Percentiles rank a stretch among this genome's conserved stretches.
Evolutionary conservation across 2,113 vertebrate genomes (phyloP).

Genomic region (Eudyptes chrysolophus): DNA sequence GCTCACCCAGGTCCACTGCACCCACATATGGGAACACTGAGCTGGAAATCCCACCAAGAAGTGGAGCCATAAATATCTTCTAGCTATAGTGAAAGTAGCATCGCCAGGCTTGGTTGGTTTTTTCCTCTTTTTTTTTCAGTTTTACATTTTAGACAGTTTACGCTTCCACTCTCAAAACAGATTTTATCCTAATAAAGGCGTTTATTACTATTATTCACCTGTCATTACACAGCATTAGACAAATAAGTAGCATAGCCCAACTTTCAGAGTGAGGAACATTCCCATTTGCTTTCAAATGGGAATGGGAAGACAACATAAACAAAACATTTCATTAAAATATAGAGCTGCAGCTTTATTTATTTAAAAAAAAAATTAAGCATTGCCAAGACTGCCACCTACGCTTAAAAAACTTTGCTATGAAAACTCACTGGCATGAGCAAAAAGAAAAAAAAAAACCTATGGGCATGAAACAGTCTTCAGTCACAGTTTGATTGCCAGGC

Average conservation of each 20-base stretch:
- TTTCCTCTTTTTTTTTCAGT: not conserved
- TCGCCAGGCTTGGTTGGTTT: not conserved
- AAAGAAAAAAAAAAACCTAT: conserved; percentile 56
- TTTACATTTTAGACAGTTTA: conserved; percentile 64
- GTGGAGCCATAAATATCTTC: not conserved
- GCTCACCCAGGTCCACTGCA: not conserved
- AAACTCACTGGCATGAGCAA: conserved; percentile 72
- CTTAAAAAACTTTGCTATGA: conserved; percentile 77
- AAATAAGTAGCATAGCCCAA: conserved; percentile 60
- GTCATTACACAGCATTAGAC: conserved; percentile 72
- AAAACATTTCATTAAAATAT: conserved; percentile 70
- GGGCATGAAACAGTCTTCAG: conserved; percentile 73
- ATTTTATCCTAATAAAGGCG: conserved; percentile 72
- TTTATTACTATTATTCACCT: conserved; percentile 75
- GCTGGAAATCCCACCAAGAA: not conserved
- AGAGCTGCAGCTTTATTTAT: conserved; percentile 40
- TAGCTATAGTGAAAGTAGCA: not conserved
- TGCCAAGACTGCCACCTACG: conserved; percentile 76
- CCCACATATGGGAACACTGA: rapidly evolving
- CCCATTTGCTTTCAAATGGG: conserved; percentile 23
- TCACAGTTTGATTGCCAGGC: conserved; percentile 81
- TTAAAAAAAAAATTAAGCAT: not conserved
- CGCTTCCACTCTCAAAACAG: conserved; percentile 67
- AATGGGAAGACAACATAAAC: conserved; percentile 38
- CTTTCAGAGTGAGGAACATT: conserved; percentile 43